phyloP scores from a whole-genome alignment of 2,888 invertebrate genomes.

The Cheilosia urbana region DNA sequence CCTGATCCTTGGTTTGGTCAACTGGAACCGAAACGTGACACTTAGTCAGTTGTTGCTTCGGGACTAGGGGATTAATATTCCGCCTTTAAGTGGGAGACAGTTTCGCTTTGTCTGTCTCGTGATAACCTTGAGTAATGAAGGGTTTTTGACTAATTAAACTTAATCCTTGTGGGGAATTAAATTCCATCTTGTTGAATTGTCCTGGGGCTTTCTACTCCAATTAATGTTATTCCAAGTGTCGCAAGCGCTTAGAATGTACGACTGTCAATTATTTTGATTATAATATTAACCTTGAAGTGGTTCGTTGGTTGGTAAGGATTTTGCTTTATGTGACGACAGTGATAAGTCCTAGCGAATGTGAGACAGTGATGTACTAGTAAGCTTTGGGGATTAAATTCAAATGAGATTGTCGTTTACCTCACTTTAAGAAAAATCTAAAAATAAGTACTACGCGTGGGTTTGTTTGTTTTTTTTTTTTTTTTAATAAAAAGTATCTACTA shows the following conservation, averaged over 20 bases:
- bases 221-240: slow-evolving; percentile 1
- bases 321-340: slow-evolving; percentile 6
- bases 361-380: not conserved
- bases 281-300: slow-evolving; percentile 22
- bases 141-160: slow-evolving; percentile 38
- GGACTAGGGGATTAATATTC: not conserved
- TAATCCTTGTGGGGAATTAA: slow-evolving; percentile 41
- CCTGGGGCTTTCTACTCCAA: not conserved
- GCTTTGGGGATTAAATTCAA: slow-evolving; percentile 11
- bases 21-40: slow-evolving; percentile 39
- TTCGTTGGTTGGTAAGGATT: slow-evolving; percentile 17
- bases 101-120: not conserved
- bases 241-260: not conserved
- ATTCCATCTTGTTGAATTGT: slow-evolving; percentile 39
- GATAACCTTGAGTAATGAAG: slow-evolving; percentile 36
- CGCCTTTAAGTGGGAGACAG: not conserved
- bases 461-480: no score
- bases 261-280: slow-evolving; percentile 19
- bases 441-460: no score
- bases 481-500: no score
- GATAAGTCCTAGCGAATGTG: not conserved
- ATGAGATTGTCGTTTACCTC: not conserved
- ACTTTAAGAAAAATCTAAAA: not conserved
- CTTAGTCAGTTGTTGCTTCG: slow-evolving; percentile 15
- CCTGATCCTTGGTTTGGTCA: not conserved